These are phyloP conservation scores for Plestiodon gilberti DNA, from an alignment of 2,113 vertebrate genomes.

Conservation along the genomic window DNA sequence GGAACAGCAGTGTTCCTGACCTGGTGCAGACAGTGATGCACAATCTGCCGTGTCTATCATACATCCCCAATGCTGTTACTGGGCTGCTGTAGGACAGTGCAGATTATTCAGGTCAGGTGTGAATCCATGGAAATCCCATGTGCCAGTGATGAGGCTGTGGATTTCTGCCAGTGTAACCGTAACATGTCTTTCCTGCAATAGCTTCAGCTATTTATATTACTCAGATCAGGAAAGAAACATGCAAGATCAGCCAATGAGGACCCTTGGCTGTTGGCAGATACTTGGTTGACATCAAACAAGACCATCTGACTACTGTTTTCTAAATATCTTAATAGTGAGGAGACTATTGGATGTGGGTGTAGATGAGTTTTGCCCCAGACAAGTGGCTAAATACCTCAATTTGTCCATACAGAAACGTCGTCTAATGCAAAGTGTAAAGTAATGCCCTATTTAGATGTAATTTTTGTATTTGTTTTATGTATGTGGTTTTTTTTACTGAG, in stretches of 20 bases:
- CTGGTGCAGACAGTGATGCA: too few species aligned
- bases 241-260: too few species aligned
- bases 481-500: too few species aligned
- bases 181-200: background rate
- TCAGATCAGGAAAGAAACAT: constrained; percentile 20
- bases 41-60: too few species aligned
- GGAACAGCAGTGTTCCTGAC: too few species aligned
- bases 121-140: background rate
- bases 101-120: background rate
- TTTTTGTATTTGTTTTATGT: too few species aligned
- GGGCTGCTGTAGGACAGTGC: background rate
- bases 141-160: background rate
- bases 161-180: background rate
- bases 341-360: background rate
- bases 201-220: background rate
- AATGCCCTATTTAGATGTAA: too few species aligned
- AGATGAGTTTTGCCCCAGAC: too few species aligned
- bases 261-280: background rate
- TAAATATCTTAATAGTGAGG: background rate
- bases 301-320: constrained; percentile 36
- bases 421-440: too few species aligned
- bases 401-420: too few species aligned
- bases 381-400: too few species aligned
- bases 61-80: too few species aligned
- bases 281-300: constrained; percentile 17